Percentiles rank a stretch among this genome's conserved stretches.
Conservation (phyloP, 1,140 invertebrate species). For the Branchinecta lindahli region DNA sequence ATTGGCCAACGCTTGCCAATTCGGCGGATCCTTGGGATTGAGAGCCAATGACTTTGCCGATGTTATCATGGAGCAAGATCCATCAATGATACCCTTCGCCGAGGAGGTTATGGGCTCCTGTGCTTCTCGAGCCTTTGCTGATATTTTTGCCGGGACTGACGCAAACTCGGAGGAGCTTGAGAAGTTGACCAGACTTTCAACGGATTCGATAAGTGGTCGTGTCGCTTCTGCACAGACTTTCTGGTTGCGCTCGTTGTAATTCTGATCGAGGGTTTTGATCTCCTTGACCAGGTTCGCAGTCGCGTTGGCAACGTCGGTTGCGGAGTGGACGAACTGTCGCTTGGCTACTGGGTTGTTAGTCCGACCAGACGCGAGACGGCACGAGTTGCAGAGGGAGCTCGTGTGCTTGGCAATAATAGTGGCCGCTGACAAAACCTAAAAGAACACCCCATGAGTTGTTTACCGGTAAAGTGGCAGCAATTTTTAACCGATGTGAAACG, state of each 20-base stretch:
- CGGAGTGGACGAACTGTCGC: constrained; percentile 90
- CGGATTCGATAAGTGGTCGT: constrained; percentile 68
- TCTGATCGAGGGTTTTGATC: constrained; percentile 76
- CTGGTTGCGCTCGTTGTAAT: constrained; percentile 59
- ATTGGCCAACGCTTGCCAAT: constrained; percentile 81
- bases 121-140: constrained; percentile 48
- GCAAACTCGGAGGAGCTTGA: constrained; percentile 85
- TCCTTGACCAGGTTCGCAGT: constrained; percentile 86
- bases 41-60: constrained; percentile 77
- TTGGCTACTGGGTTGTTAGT: constrained; percentile 86
- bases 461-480: no score
- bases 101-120: constrained; percentile 75
- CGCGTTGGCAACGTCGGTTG: constrained; percentile 91
- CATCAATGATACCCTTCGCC: constrained; percentile 58
- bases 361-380: constrained; percentile 75
- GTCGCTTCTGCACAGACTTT: constrained; percentile 62
- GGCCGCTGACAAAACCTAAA: constrained; percentile 65
- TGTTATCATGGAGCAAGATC: constrained; percentile 74
- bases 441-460: constrained; percentile 9
- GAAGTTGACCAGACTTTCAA: constrained; percentile 82
- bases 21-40: constrained; percentile 73
- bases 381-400: constrained; percentile 84
- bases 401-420: constrained; percentile 94
- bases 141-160: constrained; percentile 78
- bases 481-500: no score